Conservation (phyloP, 1,140 invertebrate genomes). For the Bombyx mori region DNA sequence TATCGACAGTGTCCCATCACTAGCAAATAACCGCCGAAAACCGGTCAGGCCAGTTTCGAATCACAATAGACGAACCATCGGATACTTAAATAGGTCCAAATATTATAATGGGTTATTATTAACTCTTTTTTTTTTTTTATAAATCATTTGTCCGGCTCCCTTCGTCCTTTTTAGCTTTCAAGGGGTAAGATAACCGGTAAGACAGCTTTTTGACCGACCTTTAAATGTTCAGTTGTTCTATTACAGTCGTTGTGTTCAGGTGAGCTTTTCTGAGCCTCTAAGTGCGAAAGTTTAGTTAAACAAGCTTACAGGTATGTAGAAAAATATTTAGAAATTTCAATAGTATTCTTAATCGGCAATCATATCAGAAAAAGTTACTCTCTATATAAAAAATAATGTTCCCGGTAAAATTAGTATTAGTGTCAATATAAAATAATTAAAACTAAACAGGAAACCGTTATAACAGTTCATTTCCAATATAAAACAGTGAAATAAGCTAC, state of each 20-base stretch:
- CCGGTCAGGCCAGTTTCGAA: constrained; percentile 65
- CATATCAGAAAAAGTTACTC: too few species aligned
- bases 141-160: constrained; percentile 44
- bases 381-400: too few species aligned
- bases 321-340: too few species aligned
- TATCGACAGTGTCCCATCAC: constrained; percentile 22
- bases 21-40: constrained; percentile 33
- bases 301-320: too few species aligned
- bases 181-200: constrained; percentile 64
- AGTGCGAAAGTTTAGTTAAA: too few species aligned
- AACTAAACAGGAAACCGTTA: too few species aligned
- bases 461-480: too few species aligned
- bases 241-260: constrained; percentile 36
- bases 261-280: too few species aligned
- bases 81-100: constrained; percentile 71
- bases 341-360: too few species aligned
- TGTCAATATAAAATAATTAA: too few species aligned
- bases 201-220: constrained; percentile 44
- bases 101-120: constrained; percentile 66
- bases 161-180: constrained; percentile 39
- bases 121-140: constrained; percentile 11
- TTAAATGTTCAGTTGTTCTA: constrained; percentile 43
- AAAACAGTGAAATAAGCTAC: too few species aligned
- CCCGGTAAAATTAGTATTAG: too few species aligned
- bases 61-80: constrained; percentile 52